Percentiles rank a stretch among this genome's conserved stretches.
These are phyloP conservation scores for Halcyon smyrnensis DNA, from an alignment of 2,797 vertebrate genomes.

Conservation along the genomic window DNA sequence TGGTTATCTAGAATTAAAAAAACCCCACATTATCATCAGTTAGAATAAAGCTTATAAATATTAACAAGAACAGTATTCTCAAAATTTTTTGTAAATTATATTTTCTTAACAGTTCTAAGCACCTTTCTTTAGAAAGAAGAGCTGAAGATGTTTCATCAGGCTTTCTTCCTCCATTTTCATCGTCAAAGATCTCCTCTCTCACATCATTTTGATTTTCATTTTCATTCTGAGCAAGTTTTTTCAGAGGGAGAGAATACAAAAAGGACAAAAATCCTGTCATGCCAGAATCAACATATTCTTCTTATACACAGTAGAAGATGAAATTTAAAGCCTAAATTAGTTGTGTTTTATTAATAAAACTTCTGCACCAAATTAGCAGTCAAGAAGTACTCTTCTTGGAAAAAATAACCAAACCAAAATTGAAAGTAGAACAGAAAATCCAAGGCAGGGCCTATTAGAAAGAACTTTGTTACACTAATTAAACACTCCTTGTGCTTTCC, in stretches of 20 bases:
- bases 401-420: neutral
- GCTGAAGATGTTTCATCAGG: conserved; percentile 71
- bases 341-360: conserved; percentile 38
- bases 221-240: conserved; percentile 80
- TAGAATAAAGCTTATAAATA: neutral
- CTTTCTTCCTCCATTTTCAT: conserved; percentile 69
- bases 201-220: conserved; percentile 56
- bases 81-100: neutral
- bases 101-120: conserved; percentile 10
- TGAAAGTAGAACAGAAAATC: conserved; percentile 12
- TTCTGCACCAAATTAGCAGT: conserved; percentile 24
- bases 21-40: neutral
- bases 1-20: neutral
- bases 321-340: conserved; percentile 31
- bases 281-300: conserved; percentile 33
- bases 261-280: conserved; percentile 93
- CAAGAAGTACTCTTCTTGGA: conserved; percentile 1
- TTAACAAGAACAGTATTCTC: neutral
- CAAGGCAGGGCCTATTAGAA: conserved; percentile 38
- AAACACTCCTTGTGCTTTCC: conserved; percentile 71
- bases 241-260: conserved; percentile 88
- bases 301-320: neutral
- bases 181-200: conserved; percentile 29
- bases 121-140: conserved; percentile 87
- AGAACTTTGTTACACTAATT: conserved; percentile 47